Percentiles rank a stretch among this genome's conserved stretches.
These are phyloP conservation scores for Ahaetulla prasina DNA, from an alignment of 2,113 vertebrate genomes.

Conservation along the genomic window DNA sequence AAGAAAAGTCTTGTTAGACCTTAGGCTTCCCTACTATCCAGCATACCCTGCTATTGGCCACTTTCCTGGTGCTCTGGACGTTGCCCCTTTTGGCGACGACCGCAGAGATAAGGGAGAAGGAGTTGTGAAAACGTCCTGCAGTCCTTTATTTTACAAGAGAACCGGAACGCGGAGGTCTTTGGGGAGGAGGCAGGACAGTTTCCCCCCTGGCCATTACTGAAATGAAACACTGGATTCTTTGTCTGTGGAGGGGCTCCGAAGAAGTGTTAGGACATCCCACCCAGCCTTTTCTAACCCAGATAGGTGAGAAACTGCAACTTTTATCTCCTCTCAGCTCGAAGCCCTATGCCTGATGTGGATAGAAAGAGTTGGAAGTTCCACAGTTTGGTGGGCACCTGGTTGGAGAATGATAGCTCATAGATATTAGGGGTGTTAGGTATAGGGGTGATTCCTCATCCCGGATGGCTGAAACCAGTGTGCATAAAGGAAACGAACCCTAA, in stretches of 20 bases:
- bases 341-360: neutral
- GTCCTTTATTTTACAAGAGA: neutral
- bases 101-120: neutral
- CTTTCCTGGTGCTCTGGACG: neutral
- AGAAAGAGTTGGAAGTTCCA: neutral
- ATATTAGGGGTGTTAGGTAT: neutral
- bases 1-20: neutral
- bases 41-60: too few species aligned
- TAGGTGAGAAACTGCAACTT: neutral
- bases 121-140: too few species aligned
- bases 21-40: neutral
- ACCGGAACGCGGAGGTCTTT: neutral
- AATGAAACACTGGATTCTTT: neutral
- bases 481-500: neutral
- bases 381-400: neutral
- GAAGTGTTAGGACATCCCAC: neutral
- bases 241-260: neutral
- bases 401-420: neutral
- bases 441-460: neutral
- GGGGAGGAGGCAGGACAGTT: neutral
- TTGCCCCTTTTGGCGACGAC: neutral
- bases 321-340: neutral
- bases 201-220: neutral
- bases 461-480: neutral
- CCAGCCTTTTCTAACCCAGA: neutral